Conservation (phyloP, 92 coral and sea anemone species). For the Siderastrea radians region DNA sequence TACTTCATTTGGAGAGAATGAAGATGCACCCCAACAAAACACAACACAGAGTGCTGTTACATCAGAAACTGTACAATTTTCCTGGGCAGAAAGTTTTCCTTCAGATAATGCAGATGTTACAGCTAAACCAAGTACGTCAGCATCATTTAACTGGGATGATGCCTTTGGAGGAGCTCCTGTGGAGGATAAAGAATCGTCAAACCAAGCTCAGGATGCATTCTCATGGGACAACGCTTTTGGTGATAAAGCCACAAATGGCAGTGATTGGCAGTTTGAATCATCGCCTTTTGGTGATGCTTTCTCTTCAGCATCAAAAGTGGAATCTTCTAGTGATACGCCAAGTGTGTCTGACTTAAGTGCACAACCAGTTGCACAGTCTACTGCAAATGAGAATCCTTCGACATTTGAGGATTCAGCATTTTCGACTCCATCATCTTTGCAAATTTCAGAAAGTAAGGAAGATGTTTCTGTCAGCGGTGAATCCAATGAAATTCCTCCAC, state of each 20-base stretch:
- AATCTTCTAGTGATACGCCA: not conserved
- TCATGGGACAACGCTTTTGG: conserved; percentile 63
- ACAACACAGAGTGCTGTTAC: not conserved
- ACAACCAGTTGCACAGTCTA: not conserved
- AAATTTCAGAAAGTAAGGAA: not conserved
- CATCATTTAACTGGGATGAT: conserved; percentile 53
- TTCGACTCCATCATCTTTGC: not conserved
- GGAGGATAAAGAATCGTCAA: conserved; percentile 17
- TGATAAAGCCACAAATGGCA: not conserved
- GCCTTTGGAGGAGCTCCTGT: conserved; percentile 66
- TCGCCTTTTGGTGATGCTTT: conserved; percentile 52
- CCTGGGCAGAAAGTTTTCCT: conserved; percentile 38
- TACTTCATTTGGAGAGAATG: conserved; percentile 53
- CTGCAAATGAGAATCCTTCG: not conserved
- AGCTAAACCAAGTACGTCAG: conserved; percentile 12
- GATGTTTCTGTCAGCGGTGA: not conserved
- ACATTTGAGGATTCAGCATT: not conserved
- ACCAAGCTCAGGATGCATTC: conserved; percentile 6
- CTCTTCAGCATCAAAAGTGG: conserved; percentile 15
- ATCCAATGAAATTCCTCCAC: not conserved
- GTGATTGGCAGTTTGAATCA: not conserved
- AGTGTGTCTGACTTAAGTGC: not conserved
- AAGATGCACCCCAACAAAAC: not conserved
- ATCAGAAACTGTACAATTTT: conserved; percentile 23
- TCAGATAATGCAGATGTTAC: conserved; percentile 33